Evolutionary conservation across 2,113 vertebrate species (phyloP), one percentile per base, ranked within the genome.

Genomic region (Microcebus ravelobensis): DNA sequence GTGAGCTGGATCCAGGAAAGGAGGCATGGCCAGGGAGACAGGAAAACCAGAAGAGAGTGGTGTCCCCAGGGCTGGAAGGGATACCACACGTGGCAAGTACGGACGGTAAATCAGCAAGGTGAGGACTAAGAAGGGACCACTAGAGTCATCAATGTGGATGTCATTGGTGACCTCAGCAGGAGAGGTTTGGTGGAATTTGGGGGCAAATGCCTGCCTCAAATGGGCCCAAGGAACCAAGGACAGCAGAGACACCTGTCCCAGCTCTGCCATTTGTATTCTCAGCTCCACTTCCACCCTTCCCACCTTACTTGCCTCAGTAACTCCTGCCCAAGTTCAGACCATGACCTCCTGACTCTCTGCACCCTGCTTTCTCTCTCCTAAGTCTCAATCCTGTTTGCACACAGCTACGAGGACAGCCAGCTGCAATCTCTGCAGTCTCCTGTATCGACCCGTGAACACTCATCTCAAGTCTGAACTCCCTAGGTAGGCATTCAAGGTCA

Each of bases 291-390:
- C 45, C 55, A 2, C 25, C 0, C 11, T 34, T 34, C 12, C 17
- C 31, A 0, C n/a, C 25, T 65, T 13, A 27, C 45, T 10, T 0
- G 34, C 67, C 71, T 90, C 36, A 0, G 42, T 6, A 68, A 20
- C 55, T 11, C 17, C 65, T 17, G n/a, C 80, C 61, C 63, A 8
- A 8, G 39, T n/a, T 3, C 4, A 4, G 29, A 52, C 48, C 18
- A n/a, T 29, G 8, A 36, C 7, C 27, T 17, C n/a, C 34, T 27
- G 4, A 67, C 2, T 0, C 2, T 0, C 1, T 14, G 10, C 59
- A 10, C 9, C 17, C 36, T 11, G 12, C 48, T 4, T 18, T 10
- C 13, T 27, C 48, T 48, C 48, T 34, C n/a, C 70, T 23, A 18
- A 31, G 0, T 39, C 39, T 50, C 59, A 29, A 21, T 5, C 59